These are phyloP conservation scores for Eira barbara DNA, from an alignment of 2,113 vertebrate genomes.

Conservation along the genomic window DNA sequence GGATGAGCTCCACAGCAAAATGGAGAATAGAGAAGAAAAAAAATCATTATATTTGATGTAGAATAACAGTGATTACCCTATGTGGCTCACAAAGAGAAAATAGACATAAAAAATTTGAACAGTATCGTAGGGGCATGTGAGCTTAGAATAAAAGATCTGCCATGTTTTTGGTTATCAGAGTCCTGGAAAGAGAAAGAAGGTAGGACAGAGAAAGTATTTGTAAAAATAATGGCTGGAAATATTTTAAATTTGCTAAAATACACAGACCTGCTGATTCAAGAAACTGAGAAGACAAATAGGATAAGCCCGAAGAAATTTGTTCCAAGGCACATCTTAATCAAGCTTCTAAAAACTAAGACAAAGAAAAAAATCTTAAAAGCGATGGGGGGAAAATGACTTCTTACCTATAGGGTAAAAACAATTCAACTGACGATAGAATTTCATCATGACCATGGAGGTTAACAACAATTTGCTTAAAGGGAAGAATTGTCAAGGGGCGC, in stretches of 20 bases:
- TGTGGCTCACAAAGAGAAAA: not conserved
- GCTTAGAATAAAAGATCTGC: not conserved
- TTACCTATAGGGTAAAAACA: not conserved
- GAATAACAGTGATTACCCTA: not conserved
- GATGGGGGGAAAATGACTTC: not conserved
- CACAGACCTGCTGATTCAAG: not conserved
- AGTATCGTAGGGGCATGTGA: rapidly evolving
- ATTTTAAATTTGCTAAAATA: not conserved
- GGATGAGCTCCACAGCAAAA: not conserved
- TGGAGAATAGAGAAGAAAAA: not conserved
- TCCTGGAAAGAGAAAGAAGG: not conserved
- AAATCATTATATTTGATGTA: not conserved
- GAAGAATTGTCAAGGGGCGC: not conserved
- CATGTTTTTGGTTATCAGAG: not conserved
- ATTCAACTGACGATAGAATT: not conserved
- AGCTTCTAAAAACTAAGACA: not conserved
- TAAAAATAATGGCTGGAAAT: not conserved
- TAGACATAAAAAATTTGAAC: not conserved
- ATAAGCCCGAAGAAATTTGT: not conserved
- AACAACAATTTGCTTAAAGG: not conserved
- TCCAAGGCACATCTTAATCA: not conserved
- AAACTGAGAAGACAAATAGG: not conserved
- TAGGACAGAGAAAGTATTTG: not conserved
- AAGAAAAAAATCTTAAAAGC: not conserved
- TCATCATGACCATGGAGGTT: not conserved